phyloP scores from a whole-genome alignment of 2,113 vertebrate genomes.

The Ophiodon elongatus region DNA sequence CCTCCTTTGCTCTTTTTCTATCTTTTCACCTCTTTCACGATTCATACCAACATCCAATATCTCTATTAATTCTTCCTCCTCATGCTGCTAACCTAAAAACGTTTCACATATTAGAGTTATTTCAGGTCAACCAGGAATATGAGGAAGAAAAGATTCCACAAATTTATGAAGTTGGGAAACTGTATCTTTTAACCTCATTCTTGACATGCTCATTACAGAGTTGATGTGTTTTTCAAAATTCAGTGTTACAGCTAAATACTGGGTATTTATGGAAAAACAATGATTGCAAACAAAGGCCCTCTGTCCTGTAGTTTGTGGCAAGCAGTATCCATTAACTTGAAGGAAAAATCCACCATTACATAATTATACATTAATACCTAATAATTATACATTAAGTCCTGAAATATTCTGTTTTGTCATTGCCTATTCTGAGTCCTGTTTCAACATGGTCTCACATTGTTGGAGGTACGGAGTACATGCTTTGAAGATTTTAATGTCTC shows the following conservation, averaged over 20 bases:
- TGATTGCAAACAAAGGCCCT: background rate
- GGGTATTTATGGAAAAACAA: background rate
- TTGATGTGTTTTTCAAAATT: background rate
- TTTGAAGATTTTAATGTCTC: background rate
- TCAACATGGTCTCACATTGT: background rate
- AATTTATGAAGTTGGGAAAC: background rate
- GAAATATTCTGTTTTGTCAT: background rate
- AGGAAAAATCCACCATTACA: background rate
- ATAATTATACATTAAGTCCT: background rate
- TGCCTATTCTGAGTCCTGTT: background rate
- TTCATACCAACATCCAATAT: slow-evolving; percentile 11
- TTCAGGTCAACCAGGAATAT: background rate
- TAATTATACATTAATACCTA: background rate
- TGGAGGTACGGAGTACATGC: background rate
- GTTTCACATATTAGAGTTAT: background rate
- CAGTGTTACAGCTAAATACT: background rate
- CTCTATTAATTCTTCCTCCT: background rate
- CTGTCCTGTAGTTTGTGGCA: background rate
- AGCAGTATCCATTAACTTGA: background rate
- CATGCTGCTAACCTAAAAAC: background rate
- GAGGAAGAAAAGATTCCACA: background rate
- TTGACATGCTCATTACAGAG: background rate
- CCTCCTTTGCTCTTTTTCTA: background rate
- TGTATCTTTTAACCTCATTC: background rate
- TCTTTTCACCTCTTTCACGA: slow-evolving; percentile 13